A percentile compares a stretch with the other conserved stretches of the same genome.
phyloP scores from a whole-genome alignment of 2,888 invertebrate genomes.

The Melolontha melolontha region DNA sequence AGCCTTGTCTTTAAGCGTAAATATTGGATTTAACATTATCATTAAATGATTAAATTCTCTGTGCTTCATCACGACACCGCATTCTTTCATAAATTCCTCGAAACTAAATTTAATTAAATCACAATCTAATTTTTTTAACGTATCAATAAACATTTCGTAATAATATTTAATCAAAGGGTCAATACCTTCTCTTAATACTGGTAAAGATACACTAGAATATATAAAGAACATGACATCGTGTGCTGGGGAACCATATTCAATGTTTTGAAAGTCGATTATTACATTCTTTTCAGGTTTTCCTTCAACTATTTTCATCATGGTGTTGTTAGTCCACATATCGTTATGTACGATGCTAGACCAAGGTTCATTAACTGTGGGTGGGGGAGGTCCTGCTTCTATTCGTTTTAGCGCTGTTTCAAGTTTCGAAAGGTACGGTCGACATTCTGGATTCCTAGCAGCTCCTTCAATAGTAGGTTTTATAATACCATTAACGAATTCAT shows the following conservation, averaged over 20 bases:
- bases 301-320: slow-evolving; percentile 63
- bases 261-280: slow-evolving; percentile 71
- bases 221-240: slow-evolving; percentile 69
- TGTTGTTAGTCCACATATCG: slow-evolving; percentile 34
- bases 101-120: slow-evolving; percentile 59
- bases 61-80: slow-evolving; percentile 57
- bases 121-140: slow-evolving; percentile 56
- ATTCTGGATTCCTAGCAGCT: slow-evolving; percentile 35
- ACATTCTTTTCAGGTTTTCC: slow-evolving; percentile 58
- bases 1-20: slow-evolving; percentile 57
- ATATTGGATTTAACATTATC: slow-evolving; percentile 63
- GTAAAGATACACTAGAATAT: slow-evolving; percentile 65
- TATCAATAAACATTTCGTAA: slow-evolving; percentile 55
- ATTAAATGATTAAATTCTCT: slow-evolving; percentile 62
- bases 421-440: not conserved
- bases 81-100: slow-evolving; percentile 61
- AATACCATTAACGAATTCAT: slow-evolving; percentile 40
- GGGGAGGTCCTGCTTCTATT: too few relatives aligned
- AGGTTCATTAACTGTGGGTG: not conserved
- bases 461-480: slow-evolving; percentile 39
- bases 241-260: slow-evolving; percentile 65
- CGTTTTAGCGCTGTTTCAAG: not conserved
- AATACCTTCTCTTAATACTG: slow-evolving; percentile 61
- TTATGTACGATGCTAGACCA: slow-evolving; percentile 17
- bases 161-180: slow-evolving; percentile 67